Evolutionary conservation across 1,140 invertebrate genomes (phyloP).

Genomic region (Drosophila kanapiae): DNA sequence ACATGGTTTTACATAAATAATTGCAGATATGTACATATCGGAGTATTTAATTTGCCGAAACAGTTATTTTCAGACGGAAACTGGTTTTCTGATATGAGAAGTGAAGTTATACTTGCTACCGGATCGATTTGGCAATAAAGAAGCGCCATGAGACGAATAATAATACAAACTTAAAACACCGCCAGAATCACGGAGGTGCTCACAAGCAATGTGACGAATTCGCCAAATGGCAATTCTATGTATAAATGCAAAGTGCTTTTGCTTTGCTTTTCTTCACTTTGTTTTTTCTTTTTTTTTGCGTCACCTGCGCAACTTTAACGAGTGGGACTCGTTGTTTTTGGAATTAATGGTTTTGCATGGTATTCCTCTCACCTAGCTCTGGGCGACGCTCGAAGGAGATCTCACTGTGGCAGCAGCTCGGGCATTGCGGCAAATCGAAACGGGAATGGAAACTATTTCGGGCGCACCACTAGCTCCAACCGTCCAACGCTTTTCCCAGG

Average conservation of each 20-base stretch:
- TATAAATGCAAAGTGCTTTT: conserved; percentile 37
- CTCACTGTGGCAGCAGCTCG: conserved; percentile 24
- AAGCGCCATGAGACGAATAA: not conserved
- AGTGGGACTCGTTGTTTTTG: conserved; percentile 28
- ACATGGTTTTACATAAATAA: too few relatives aligned
- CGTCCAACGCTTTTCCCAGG: not conserved
- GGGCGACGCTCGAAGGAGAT: conserved; percentile 10
- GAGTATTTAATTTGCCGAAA: too few relatives aligned
- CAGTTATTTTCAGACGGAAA: too few relatives aligned
- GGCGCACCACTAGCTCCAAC: not conserved
- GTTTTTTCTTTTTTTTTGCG: conserved; percentile 36
- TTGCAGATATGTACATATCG: too few relatives aligned
- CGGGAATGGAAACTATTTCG: conserved; percentile 11
- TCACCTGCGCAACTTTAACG: conserved; percentile 37
- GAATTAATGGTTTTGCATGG: conserved; percentile 15
- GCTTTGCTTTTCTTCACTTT: conserved; percentile 10
- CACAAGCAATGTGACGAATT: conserved; percentile 38
- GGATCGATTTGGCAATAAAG: not conserved
- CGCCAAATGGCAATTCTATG: conserved; percentile 20
- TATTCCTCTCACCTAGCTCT: conserved; percentile 22
- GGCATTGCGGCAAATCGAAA: conserved; percentile 8
- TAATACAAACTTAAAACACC: not conserved
- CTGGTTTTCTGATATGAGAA: not conserved
- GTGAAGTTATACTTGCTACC: not conserved
- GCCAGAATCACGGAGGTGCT: not conserved